phyloP scores from a whole-genome alignment of 2,113 vertebrate species.

The Apistogramma diplotaenia region DNA sequence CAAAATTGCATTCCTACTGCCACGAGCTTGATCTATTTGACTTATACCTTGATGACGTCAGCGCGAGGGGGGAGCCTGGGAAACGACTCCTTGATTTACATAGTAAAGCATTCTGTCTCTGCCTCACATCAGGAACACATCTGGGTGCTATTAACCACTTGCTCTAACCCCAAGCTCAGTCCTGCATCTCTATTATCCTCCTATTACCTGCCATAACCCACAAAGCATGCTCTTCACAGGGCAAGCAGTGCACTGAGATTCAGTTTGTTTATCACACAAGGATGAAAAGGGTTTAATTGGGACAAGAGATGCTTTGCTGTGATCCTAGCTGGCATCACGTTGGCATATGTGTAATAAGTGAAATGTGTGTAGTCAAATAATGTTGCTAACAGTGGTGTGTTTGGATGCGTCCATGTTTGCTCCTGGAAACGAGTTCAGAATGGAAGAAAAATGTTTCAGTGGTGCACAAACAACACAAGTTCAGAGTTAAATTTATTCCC shows the following conservation, averaged over 20 bases:
- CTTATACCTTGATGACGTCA: constrained; percentile 10
- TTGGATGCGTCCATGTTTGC: constrained; percentile 16
- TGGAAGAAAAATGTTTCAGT: constrained; percentile 3
- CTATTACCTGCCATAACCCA: constrained; percentile 54
- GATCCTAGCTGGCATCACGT: constrained; percentile 1
- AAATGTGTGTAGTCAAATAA: background rate
- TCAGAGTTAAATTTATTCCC: background rate
- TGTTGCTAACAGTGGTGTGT: background rate
- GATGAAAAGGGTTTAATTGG: background rate
- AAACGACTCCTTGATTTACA: constrained; percentile 56
- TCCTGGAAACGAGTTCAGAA: background rate
- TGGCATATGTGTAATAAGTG: constrained; percentile 16
- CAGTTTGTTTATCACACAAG: background rate
- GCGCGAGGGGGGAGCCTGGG: constrained; percentile 31
- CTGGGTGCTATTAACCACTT: constrained; percentile 70
- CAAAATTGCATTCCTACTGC: background rate
- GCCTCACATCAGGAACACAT: constrained; percentile 60
- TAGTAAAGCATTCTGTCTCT: constrained; percentile 38
- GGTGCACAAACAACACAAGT: background rate
- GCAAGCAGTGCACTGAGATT: constrained; percentile 11
- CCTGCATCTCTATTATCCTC: constrained; percentile 57
- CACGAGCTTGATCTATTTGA: constrained; percentile 9
- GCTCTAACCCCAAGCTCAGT: constrained; percentile 47
- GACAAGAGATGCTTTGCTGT: constrained; percentile 16
- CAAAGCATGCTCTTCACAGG: constrained; percentile 21